These are phyloP conservation scores for Pachyramphus minor DNA, from an alignment of 2,113 vertebrate species.

Conservation along the genomic window DNA sequence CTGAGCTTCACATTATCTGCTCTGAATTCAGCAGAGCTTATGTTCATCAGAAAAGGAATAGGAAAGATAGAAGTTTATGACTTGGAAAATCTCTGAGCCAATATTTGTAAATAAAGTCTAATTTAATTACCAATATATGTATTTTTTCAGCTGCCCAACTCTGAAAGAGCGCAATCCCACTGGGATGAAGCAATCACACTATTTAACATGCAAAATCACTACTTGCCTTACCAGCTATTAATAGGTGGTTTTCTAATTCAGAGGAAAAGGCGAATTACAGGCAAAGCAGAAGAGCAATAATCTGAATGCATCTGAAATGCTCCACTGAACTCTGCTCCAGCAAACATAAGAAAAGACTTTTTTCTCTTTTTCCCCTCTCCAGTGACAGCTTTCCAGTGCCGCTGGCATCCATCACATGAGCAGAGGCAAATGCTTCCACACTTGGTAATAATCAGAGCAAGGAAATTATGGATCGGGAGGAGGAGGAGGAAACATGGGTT, in stretches of 20 bases:
- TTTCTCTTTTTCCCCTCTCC: not conserved
- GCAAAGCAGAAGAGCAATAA: not conserved
- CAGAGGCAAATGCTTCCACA: constrained; percentile 38
- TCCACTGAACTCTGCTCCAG: constrained; percentile 1
- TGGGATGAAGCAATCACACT: not conserved
- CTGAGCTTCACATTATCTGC: not conserved
- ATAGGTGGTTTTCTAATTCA: not conserved
- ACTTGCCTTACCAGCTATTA: not conserved
- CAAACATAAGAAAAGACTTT: not conserved
- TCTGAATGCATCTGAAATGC: constrained; percentile 1
- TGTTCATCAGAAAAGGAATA: not conserved
- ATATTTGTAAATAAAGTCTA: constrained; percentile 5
- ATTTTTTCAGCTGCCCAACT: not conserved
- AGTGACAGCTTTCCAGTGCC: constrained; percentile 16
- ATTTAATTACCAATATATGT: not conserved
- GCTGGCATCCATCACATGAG: constrained; percentile 24
- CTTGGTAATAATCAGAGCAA: constrained; percentile 61
- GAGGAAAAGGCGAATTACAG: not conserved
- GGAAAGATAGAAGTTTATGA: not conserved
- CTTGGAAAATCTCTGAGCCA: not conserved
- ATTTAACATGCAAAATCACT: not conserved
- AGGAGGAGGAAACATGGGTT: not conserved
- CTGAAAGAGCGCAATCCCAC: not conserved
- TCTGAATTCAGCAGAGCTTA: not conserved
- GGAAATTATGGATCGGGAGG: not conserved